Base-by-base conservation (phyloP, 2,888 invertebrate genomes). In the Pristionchus japonicus region DNA sequence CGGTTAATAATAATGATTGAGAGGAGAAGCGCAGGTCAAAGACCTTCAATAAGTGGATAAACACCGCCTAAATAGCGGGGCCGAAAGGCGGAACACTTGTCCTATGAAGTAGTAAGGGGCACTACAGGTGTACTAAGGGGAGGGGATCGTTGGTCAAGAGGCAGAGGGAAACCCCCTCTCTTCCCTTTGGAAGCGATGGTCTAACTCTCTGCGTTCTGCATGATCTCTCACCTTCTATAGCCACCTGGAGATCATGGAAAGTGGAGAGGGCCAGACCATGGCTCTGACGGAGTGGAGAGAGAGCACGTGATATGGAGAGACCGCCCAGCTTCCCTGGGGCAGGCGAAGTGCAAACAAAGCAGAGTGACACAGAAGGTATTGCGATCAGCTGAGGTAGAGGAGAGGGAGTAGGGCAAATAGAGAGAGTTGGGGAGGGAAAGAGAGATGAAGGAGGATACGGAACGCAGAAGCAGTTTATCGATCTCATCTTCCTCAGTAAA, bases 41-140 rank as follows among this genome's bases (percentile, higher is more conserved):
- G n/a, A n/a, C n/a, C n/a, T n/a, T n/a, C n/a, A 11, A 40, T 37
- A 20, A 64, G 31, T 31, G 31, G 64, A 15, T 31, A 64, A 67
- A 15, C 15, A 31, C 31, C 57, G 34, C 31, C 64, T 67, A 67
- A 67, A 67, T 67, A 67, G 64, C 64, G 64, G 64, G 13, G 2
- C 31, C 15, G 20, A 70, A 57, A 57, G 57, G 70, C 70, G 70
- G 70, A 70, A 70, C 37, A 34, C 37, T 70, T 70, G 13, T 31
- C 31, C 11, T 11, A 3, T 23, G 43, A 77, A 77, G 43, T 43
- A 27, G 47, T 47, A n/a, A n/a, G 34, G 9, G 1, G 31, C 74
- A 77, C 77, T 77, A 77, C 77, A 77, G 77, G 77, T 77, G 77
- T 77, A 77, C 77, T 77, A 77, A 77, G 77, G 77, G 77, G 77